Evolutionary conservation across 2,113 vertebrate species (phyloP).

Genomic region (Nestor notabilis): DNA sequence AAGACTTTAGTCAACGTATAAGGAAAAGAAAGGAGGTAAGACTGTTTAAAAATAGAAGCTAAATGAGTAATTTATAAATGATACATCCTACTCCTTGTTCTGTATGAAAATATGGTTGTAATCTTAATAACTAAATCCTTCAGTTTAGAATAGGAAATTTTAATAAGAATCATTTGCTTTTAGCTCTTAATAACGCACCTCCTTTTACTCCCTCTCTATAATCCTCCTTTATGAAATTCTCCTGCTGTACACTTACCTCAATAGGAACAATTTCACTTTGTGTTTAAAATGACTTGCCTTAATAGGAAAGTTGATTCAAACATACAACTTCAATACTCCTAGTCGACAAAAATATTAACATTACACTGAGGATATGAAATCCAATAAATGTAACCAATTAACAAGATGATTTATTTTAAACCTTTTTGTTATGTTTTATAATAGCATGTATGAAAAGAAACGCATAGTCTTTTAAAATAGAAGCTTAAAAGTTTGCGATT

Average conservation of each 20-base stretch:
- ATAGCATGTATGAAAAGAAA: not conserved
- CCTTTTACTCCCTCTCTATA: not conserved
- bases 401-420: constrained; percentile 14
- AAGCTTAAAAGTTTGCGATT: not conserved
- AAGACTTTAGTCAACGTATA: not conserved
- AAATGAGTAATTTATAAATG: not conserved
- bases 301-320: constrained; percentile 36
- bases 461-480: not conserved
- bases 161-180: not conserved
- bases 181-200: not conserved
- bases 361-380: not conserved
- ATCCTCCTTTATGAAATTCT: constrained; percentile 24
- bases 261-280: not conserved
- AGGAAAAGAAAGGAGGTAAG: not conserved
- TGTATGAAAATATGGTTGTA: not conserved
- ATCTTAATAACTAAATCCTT: not conserved
- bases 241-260: not conserved
- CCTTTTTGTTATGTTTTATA: not conserved
- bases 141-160: not conserved
- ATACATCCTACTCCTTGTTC: not conserved
- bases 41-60: not conserved
- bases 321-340: not conserved
- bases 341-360: constrained; percentile 20
- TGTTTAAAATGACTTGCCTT: not conserved
- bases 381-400: not conserved